Base-by-base conservation (phyloP, 2,888 invertebrate species). In the Mythimna pallens region DNA sequence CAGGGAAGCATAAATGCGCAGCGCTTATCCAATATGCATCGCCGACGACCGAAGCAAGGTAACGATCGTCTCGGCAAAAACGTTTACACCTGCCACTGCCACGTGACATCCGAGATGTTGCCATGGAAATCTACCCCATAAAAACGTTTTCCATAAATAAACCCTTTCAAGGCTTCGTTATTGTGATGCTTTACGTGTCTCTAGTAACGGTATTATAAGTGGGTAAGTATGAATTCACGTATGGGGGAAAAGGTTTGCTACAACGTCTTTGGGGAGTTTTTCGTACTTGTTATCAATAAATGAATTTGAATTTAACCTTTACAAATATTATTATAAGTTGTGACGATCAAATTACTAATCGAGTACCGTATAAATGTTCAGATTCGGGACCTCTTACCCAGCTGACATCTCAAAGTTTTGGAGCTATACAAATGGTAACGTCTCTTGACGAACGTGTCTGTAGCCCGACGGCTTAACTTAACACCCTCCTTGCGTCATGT, bases 21-120 rank as follows among this genome's bases (percentile, higher is more conserved):
- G 73, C 64, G 70, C 67, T 80, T 77, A 85, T 87, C 61, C 72
- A 81, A 81, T 83, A 87, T 83, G 81, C 81, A 83, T 69, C 65
- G 70, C 20, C 63, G 43, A 54, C 66, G 77, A 72, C 17, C 52
- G 40, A 47, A 30, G 70, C 71, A 65, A 54, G 62, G 76, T 79
- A 79, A 81, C 72, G 78, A 85, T 66, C 84, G 59, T 59, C 70
- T 72, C 69, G 59, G 59, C 59, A 68, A 80, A 74, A 82, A 76
- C 70, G 54, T 66, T 73, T 63, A 65, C 81, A 85, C 81, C 87
- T 83, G 79, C 69, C 76, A 62, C 63, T 40, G 65, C 67, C 85
- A 83, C 70, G 79, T 78, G 79, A 75, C 86, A 75, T 47, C 47
- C 58, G 55, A 63, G 52, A 70, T 64, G 66, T 73, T 66, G 62